These are phyloP conservation scores for Pangasius larnaudii DNA, from an alignment of 2,797 vertebrate genomes.

Conservation along the genomic window DNA sequence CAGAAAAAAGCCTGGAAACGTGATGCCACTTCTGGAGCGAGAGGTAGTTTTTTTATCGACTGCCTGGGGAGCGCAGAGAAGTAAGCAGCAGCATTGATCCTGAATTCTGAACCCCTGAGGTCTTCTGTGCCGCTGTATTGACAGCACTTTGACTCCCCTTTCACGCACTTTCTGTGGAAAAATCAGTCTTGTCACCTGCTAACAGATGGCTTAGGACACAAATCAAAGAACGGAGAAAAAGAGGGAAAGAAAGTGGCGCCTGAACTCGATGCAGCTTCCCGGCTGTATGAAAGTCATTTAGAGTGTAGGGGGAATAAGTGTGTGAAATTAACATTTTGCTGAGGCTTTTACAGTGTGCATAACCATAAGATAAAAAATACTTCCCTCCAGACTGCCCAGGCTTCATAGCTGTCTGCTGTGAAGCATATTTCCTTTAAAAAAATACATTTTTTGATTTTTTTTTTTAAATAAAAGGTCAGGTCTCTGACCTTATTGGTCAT, in stretches of 20 bases:
- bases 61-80: conserved; percentile 9
- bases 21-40: conserved; percentile 32
- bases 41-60: conserved; percentile 12
- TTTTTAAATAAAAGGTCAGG: background rate
- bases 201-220: conserved; percentile 42
- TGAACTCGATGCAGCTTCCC: conserved; percentile 7
- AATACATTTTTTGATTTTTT: background rate
- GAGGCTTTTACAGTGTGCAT: background rate
- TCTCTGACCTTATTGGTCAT: background rate
- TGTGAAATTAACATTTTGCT: conserved; percentile 14
- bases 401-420: background rate
- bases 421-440: background rate
- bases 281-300: conserved; percentile 24
- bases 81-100: conserved; percentile 47
- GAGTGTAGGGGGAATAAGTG: conserved; percentile 1
- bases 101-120: conserved; percentile 42
- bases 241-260: conserved; percentile 33
- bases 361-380: conserved; percentile 13
- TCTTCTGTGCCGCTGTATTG: conserved; percentile 35
- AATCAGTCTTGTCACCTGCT: conserved; percentile 47
- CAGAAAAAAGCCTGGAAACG: background rate
- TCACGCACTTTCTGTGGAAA: conserved; percentile 37
- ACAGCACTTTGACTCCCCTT: conserved; percentile 43
- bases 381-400: background rate
- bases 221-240: conserved; percentile 37